A percentile compares a stretch with the other conserved stretches of the same genome.
Evolutionary conservation across 1,140 invertebrate species (phyloP).

Genomic region (Schlechtendalia chinensis): DNA sequence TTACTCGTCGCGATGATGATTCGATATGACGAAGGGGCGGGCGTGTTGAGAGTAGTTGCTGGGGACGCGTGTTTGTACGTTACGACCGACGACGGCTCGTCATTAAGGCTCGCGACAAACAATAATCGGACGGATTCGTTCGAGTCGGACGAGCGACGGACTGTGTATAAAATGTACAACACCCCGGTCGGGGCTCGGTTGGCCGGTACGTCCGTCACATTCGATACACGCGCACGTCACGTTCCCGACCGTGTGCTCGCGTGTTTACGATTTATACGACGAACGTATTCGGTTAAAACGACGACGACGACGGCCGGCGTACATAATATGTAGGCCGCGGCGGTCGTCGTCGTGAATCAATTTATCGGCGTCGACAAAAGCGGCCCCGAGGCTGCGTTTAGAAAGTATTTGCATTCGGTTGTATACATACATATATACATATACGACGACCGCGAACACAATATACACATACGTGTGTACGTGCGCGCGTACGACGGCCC

Average conservation of each 20-base stretch:
- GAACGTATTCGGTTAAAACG: not conserved
- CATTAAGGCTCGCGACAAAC: no score
- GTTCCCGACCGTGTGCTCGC: no score
- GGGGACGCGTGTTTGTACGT: no score
- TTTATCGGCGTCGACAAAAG: constrained; percentile 27
- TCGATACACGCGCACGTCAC: no score
- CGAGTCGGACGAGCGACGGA: no score
- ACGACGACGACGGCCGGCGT: not conserved
- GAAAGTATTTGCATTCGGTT: constrained; percentile 42
- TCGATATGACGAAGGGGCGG: no score
- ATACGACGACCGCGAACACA: not conserved
- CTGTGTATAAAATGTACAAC: no score
- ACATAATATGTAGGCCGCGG: constrained; percentile 7
- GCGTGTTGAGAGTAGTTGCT: no score
- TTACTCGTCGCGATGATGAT: not conserved
- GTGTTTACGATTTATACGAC: not conserved
- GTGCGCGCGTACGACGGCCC: not conserved
- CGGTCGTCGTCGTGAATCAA: constrained; percentile 16
- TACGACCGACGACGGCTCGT: no score
- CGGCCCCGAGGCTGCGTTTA: constrained; percentile 31
- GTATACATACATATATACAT: not conserved
- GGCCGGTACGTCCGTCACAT: no score
- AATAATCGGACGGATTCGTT: no score
- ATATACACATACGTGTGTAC: not conserved
- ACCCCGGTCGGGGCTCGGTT: no score